Conservation (phyloP, 2,888 invertebrate genomes). For the Machimus rusticus region DNA sequence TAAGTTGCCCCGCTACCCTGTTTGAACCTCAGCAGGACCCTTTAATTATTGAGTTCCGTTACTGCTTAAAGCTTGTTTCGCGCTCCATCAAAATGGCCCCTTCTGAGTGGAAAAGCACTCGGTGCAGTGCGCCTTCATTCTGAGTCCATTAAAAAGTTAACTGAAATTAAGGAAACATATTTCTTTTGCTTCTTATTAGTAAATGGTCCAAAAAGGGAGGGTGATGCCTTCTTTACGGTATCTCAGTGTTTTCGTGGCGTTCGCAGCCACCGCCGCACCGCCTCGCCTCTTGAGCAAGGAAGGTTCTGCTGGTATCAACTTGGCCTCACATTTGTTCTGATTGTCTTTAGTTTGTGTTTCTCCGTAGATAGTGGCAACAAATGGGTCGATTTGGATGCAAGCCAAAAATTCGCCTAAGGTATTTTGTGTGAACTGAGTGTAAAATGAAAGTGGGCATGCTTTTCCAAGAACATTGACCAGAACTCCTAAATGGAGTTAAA, state of each 20-base stretch:
- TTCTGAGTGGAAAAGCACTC: not conserved
- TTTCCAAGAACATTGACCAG: slow-evolving; percentile 44
- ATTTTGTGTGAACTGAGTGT: slow-evolving; percentile 39
- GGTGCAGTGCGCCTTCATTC: not conserved
- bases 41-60: not conserved
- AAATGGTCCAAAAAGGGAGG: slow-evolving; percentile 7
- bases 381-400: slow-evolving; percentile 51
- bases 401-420: slow-evolving; percentile 44
- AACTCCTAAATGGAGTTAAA: slow-evolving; percentile 44
- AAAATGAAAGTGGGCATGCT: slow-evolving; percentile 40
- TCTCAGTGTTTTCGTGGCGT: not conserved
- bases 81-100: not conserved
- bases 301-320: not conserved
- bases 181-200: slow-evolving; percentile 5
- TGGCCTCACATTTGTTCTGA: slow-evolving; percentile 31
- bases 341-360: slow-evolving; percentile 44
- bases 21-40: not conserved
- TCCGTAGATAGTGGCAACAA: slow-evolving; percentile 51
- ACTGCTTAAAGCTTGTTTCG: not conserved
- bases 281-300: not conserved
- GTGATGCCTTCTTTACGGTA: not conserved
- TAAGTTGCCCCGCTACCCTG: not conserved
- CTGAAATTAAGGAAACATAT: slow-evolving; percentile 37
- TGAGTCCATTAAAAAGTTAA: slow-evolving; percentile 39
- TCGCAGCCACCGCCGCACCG: no score